phyloP scores from a whole-genome alignment of 2,113 vertebrate species.

The Muscicapa adusta region DNA sequence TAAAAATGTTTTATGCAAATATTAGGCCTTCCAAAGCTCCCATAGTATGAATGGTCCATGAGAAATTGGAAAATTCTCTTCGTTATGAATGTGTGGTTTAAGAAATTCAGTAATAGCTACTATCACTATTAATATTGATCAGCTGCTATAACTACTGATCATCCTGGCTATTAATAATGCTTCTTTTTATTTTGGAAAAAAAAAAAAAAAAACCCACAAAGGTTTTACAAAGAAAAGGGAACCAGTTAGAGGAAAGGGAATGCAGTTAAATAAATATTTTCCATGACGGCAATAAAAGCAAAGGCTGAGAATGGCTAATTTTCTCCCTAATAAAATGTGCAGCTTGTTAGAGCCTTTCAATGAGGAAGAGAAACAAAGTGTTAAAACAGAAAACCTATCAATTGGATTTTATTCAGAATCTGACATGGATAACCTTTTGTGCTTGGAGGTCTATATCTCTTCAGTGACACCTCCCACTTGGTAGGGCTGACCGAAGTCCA shows the following conservation, averaged over 20 bases:
- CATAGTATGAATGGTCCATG: neutral
- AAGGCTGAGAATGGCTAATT: neutral
- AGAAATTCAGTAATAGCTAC: neutral
- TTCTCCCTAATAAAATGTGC: neutral
- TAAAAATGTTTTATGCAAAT: neutral
- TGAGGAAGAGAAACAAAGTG: neutral
- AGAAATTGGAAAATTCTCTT: neutral
- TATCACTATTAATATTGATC: neutral
- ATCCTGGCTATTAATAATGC: neutral
- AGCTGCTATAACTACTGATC: neutral
- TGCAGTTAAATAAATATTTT: neutral
- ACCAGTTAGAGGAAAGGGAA: too few relatives aligned
- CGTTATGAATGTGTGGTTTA: neutral
- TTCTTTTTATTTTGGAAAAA: neutral
- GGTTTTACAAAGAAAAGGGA: neutral
- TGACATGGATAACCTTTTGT: neutral
- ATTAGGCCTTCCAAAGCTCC: neutral
- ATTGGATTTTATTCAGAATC: neutral
- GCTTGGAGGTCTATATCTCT: neutral
- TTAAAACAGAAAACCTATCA: neutral
- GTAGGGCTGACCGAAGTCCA: rapidly evolving
- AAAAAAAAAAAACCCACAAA: neutral
- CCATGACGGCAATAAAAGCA: neutral
- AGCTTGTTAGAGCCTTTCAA: neutral
- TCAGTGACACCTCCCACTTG: neutral